A percentile compares a stretch with the other conserved stretches of the same genome.
Conservation (phyloP, 2,888 invertebrate genomes). For the Drosophila conformis region DNA sequence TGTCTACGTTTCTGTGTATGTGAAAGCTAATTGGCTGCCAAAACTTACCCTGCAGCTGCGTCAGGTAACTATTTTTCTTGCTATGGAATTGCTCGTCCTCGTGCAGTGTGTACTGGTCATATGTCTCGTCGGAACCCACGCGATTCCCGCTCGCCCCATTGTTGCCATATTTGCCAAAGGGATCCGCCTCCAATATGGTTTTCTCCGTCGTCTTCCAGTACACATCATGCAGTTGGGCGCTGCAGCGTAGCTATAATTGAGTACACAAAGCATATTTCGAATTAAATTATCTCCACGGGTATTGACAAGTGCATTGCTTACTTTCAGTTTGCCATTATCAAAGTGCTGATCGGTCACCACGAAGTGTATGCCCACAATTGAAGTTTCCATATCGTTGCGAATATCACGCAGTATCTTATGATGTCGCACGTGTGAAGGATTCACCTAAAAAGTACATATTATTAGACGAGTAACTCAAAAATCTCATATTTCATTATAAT, state of each 20-base stretch:
- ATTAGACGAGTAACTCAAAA: neutral
- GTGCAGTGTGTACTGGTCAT: constrained; percentile 83
- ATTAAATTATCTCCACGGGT: neutral
- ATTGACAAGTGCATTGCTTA: constrained; percentile 42
- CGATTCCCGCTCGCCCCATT: constrained; percentile 77
- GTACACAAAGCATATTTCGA: neutral
- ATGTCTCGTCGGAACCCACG: constrained; percentile 71
- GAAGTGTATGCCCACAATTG: constrained; percentile 86
- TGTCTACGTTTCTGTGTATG: constrained; percentile 33
- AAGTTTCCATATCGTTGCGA: constrained; percentile 85
- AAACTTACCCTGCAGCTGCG: constrained; percentile 84
- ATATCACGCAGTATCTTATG: constrained; percentile 80
- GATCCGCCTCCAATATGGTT: constrained; percentile 87
- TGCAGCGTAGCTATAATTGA: constrained; percentile 87
- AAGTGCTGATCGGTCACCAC: constrained; percentile 86
- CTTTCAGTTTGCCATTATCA: constrained; percentile 86
- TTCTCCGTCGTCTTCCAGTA: constrained; percentile 89
- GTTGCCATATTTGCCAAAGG: constrained; percentile 65
- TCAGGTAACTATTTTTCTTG: constrained; percentile 84
- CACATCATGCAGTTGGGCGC: constrained; percentile 88
- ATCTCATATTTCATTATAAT: neutral
- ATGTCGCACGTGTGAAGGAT: constrained; percentile 82
- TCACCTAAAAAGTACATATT: constrained; percentile 66
- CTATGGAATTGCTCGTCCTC: constrained; percentile 82
- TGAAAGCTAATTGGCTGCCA: constrained; percentile 59